These are phyloP conservation scores for Thereva nobilitata DNA, from an alignment of 2,888 invertebrate genomes.

Conservation along the genomic window DNA sequence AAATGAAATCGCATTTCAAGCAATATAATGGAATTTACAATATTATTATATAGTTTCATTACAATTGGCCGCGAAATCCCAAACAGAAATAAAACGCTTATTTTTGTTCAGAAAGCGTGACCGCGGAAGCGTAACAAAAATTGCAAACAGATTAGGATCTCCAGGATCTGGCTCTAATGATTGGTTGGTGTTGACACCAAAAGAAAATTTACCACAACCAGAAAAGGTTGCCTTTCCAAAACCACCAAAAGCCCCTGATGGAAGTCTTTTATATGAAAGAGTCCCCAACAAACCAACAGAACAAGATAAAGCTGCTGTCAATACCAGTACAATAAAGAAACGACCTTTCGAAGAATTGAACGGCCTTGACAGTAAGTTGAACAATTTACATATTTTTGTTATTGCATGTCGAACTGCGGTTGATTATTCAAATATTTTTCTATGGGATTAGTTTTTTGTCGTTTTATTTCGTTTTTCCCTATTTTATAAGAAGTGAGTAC, in stretches of 20 bases:
- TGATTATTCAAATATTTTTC: background rate
- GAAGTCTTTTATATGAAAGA: slow-evolving; percentile 84
- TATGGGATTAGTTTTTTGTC: too few relatives aligned
- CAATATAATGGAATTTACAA: background rate
- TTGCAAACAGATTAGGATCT: slow-evolving; percentile 72
- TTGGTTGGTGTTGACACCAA: slow-evolving; percentile 58
- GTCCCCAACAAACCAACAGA: slow-evolving; percentile 77
- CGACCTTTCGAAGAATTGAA: slow-evolving; percentile 83
- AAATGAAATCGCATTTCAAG: slow-evolving; percentile 7
- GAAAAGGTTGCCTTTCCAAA: slow-evolving; percentile 84
- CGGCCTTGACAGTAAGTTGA: slow-evolving; percentile 80
- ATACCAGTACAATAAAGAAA: slow-evolving; percentile 71
- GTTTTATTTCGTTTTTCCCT: too few relatives aligned
- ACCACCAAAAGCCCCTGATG: slow-evolving; percentile 87
- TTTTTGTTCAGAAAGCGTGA: slow-evolving; percentile 63
- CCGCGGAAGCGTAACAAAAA: slow-evolving; percentile 70
- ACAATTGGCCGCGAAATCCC: slow-evolving; percentile 62
- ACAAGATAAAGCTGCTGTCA: slow-evolving; percentile 65
- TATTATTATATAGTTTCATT: slow-evolving; percentile 58
- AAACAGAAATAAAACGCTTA: slow-evolving; percentile 63
- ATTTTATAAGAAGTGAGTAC: too few relatives aligned
- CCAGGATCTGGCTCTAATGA: slow-evolving; percentile 64
- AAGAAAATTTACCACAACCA: slow-evolving; percentile 75
- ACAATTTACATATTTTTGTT: background rate
- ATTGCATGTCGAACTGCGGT: background rate